These are phyloP conservation scores for Cygnus olor DNA, from an alignment of 2,797 vertebrate species.

Conservation along the genomic window DNA sequence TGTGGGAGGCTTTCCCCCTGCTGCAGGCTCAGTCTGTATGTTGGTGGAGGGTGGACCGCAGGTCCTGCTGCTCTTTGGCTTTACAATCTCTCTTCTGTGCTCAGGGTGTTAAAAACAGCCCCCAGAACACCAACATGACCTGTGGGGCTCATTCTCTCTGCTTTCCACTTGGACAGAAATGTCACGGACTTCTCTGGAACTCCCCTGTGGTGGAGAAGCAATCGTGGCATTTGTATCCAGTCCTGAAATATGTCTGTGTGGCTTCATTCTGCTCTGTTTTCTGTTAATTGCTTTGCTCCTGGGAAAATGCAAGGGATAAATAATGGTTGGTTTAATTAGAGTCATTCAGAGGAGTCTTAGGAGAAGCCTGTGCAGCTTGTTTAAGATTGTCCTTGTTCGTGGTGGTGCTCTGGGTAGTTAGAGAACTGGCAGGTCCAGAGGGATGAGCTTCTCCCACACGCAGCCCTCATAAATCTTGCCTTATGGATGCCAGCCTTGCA, in stretches of 20 bases:
- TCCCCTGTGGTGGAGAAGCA: neutral
- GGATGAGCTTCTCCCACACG: neutral
- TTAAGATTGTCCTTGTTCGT: neutral
- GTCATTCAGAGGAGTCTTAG: neutral
- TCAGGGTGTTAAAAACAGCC: neutral
- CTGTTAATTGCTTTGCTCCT: neutral
- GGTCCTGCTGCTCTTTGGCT: neutral
- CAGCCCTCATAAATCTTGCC: neutral
- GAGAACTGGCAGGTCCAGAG: neutral
- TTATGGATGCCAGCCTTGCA: neutral
- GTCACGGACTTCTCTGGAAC: neutral
- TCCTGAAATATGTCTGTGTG: neutral
- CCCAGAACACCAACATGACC: neutral
- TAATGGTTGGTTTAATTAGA: conserved; percentile 28
- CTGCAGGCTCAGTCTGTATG: neutral
- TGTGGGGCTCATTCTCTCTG: neutral
- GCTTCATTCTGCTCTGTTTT: neutral
- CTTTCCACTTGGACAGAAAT: neutral
- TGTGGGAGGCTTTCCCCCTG: neutral
- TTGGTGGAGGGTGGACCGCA: too few species aligned
- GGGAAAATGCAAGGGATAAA: neutral
- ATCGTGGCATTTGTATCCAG: rapidly evolving
- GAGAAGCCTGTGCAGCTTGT: neutral
- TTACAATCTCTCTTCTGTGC: neutral
- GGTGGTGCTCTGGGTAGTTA: rapidly evolving